Base-by-base conservation (phyloP, 2,113 vertebrate species). In the Taxidea taxus region DNA sequence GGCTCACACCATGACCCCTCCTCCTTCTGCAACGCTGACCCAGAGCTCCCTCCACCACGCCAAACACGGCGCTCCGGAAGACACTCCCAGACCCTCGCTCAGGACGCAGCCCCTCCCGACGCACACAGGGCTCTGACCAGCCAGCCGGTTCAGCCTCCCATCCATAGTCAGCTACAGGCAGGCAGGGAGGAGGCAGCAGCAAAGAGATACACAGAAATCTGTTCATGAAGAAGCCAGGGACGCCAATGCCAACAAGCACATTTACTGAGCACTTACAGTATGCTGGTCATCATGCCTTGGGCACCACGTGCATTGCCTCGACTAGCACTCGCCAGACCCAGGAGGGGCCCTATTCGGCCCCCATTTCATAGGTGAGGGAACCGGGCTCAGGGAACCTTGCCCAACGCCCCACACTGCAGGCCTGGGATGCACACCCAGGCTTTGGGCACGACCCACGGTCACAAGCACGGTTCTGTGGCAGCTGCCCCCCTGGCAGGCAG, bases 401-500 rank as follows among this genome's bases (percentile, higher is more conserved):
- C 80, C 21, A n/a, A 14, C 2, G 12, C 4, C n/a, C 90, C n/a
- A 90, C 3, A 42, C 27, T 11, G 27, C n/a, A 62, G 72, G 51
- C 37, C 51, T 16, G n/a, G 77, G n/a, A 51, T 4, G 0, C n/a
- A 11, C 75, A 18, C 21, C 68, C 66, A 64, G 31, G 39, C 18
- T 2, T 18, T 4, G 7, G 58, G 16, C 31, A 27, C 60, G 64
- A 51, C 29, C 29, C 51, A 10, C 1, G 49, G 4, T n/a, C 37
- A n/a, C 10, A 9, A 27, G 70, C 7, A 58, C 11, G 5, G 25
- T 8, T 64, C 47, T 1, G 4, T 2, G 39, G 47, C 58, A 23
- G n/a, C 37, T 2, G 13, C 20, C 21, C 29, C 9, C 15, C 0
- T 0, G 0, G 16, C 2, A 25, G 31, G 54, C 2, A 25, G 31